Evolutionary conservation across 2,888 invertebrate genomes (phyloP).

Genomic region (Agrochola circellaris): DNA sequence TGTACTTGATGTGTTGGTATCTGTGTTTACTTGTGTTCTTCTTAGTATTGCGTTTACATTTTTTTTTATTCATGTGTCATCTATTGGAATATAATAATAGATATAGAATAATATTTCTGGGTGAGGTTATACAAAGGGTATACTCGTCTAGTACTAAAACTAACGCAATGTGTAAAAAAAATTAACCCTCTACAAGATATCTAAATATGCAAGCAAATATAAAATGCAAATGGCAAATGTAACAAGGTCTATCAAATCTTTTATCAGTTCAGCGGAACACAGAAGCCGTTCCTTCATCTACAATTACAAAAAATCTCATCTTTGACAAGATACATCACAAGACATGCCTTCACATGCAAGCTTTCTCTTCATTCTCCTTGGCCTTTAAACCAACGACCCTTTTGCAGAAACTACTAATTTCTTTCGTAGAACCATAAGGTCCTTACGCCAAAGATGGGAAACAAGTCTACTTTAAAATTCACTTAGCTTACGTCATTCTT

Average conservation of each 20-base stretch:
- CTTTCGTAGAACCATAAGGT: conserved; percentile 11
- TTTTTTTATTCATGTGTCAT: not conserved
- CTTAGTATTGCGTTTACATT: conserved; percentile 6
- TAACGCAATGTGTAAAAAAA: not conserved
- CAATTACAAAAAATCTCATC: conserved; percentile 19
- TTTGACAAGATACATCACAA: conserved; percentile 20
- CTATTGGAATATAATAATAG: not conserved
- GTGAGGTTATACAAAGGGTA: too few species aligned
- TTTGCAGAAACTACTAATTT: conserved; percentile 12
- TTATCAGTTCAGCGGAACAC: conserved; percentile 11
- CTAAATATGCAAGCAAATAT: not conserved
- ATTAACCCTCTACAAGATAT: not conserved
- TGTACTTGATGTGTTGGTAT: conserved; percentile 34
- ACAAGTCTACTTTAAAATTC: conserved; percentile 9
- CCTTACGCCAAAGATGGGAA: not conserved
- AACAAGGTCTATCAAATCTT: not conserved
- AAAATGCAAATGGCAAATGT: not conserved
- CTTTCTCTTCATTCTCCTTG: conserved; percentile 42
- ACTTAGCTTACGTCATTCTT: conserved; percentile 10
- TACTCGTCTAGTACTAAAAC: not conserved
- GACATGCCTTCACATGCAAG: not conserved
- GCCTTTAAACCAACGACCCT: conserved; percentile 12
- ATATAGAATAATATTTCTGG: too few species aligned
- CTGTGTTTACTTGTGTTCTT: conserved; percentile 22
- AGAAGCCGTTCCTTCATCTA: conserved; percentile 14